phyloP scores from a whole-genome alignment of 1,140 invertebrate genomes.

The Sinonovacula constricta region DNA sequence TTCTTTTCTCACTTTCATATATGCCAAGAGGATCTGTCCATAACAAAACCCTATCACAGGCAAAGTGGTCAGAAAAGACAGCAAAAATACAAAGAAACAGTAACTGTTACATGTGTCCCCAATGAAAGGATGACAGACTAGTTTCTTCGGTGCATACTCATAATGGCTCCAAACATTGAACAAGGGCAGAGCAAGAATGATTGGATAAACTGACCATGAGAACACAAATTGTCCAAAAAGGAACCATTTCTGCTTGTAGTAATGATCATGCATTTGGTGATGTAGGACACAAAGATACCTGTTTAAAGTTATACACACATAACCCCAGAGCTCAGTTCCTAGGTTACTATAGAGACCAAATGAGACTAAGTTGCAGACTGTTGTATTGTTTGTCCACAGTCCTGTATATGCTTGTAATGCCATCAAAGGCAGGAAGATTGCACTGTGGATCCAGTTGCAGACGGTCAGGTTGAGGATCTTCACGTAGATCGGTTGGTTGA shows the following conservation, averaged over 20 bases:
- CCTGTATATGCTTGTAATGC: constrained; percentile 31
- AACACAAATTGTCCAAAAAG: constrained; percentile 4
- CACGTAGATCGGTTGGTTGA: constrained; percentile 5
- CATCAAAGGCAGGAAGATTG: constrained; percentile 35
- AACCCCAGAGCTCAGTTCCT: constrained; percentile 40
- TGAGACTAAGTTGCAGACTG: constrained; percentile 28
- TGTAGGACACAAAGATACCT: constrained; percentile 39
- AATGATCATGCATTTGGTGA: neutral
- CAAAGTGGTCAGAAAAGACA: constrained; percentile 25
- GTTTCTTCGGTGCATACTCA: constrained; percentile 37
- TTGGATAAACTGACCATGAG: constrained; percentile 37
- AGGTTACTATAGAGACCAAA: constrained; percentile 37
- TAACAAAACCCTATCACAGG: constrained; percentile 41
- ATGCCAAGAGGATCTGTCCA: constrained; percentile 12
- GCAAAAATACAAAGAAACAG: constrained; percentile 41
- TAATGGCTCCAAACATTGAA: constrained; percentile 30
- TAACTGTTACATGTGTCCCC: constrained; percentile 31
- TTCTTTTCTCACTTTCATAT: constrained; percentile 17
- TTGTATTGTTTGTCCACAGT: constrained; percentile 16
- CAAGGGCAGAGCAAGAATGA: constrained; percentile 33
- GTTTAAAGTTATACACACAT: constrained; percentile 41
- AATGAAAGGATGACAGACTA: constrained; percentile 43
- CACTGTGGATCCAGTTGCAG: constrained; percentile 37
- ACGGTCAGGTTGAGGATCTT: constrained; percentile 37
- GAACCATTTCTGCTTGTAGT: constrained; percentile 2